Evolutionary conservation across 2,113 vertebrate species (phyloP), one percentile per base, ranked within the genome.

Genomic region (Recurvirostra avosetta): DNA sequence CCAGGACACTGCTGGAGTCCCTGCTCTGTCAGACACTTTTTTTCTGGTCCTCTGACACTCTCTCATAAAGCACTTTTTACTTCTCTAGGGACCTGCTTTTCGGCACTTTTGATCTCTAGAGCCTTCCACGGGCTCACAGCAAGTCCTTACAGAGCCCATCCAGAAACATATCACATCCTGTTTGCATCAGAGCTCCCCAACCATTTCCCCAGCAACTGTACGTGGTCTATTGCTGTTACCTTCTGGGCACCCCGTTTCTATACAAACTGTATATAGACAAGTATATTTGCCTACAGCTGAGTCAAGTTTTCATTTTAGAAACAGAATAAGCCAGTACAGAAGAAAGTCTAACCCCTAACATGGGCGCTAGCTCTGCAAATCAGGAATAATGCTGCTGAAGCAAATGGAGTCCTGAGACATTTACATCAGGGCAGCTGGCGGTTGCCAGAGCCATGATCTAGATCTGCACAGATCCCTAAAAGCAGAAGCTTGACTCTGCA

Each of bases 121-220:
- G 62, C 36, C 67, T 88, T 90, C 75, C 92, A 62, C 3, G 1
- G 84, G 77, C 63, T 96, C 71, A 50, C n/a, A 90, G 66, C 52
- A 76, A 94, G 36, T 67, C 49, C 61, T 65, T 3, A 66, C 74
- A 87, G 62, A 81, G 66, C 85, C 59, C 84, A 88, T 95, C 92
- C 94, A 96, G 88, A 94, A 66, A 62, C 52, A 13, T 29, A 74
- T 63, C 43, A 74, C 79, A 85, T 96, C 92, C 91, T 95, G 62
- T 85, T 94, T 81, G 80, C 80, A 91, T 72, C 77, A 91, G 27
- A 95, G 40, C 75, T 96, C 80, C 95, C 75, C 94, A 91, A 6
- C 12, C 2, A 81, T 83, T 86, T 94, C 92, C 81, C 53, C 85
- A 88, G 86, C 73, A 75, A 27, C 86, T 43, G 18, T 18, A 32